phyloP scores from a whole-genome alignment of 2,888 invertebrate species.

The Melanophora roralis region DNA sequence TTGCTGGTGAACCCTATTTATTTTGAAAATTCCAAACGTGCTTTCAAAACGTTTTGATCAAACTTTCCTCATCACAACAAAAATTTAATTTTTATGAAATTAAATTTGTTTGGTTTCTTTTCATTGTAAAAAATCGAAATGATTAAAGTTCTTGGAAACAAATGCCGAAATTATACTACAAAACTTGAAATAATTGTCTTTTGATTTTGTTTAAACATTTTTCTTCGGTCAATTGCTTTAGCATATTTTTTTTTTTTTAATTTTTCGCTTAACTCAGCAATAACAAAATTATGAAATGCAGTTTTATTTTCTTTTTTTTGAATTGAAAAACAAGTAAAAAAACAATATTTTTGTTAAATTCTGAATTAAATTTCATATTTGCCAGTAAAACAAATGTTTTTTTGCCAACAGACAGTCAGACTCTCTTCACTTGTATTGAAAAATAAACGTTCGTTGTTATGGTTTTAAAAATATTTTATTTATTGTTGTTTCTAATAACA shows the following conservation, averaged over 20 bases:
- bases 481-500: slow-evolving; percentile 35
- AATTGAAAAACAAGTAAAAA: no score
- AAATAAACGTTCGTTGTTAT: slow-evolving; percentile 38
- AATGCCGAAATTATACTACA: not conserved
- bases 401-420: slow-evolving; percentile 9
- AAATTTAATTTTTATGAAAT: no score
- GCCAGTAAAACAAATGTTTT: not conserved
- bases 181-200: not conserved
- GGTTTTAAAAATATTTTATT: slow-evolving; percentile 11
- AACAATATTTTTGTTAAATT: no score
- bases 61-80: not conserved
- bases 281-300: no score
- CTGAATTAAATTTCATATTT: no score
- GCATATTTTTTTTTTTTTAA: not conserved
- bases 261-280: no score
- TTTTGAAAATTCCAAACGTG: not conserved
- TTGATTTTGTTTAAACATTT: not conserved
- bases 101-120: no score
- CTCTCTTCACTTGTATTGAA: slow-evolving; percentile 10
- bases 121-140: no score
- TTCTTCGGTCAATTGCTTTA: slow-evolving; percentile 2
- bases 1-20: not conserved
- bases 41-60: not conserved
- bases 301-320: no score
- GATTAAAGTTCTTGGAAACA: not conserved